Evolutionary conservation across 1,140 invertebrate species (phyloP).

Genomic region (Drosophila arawakana): DNA sequence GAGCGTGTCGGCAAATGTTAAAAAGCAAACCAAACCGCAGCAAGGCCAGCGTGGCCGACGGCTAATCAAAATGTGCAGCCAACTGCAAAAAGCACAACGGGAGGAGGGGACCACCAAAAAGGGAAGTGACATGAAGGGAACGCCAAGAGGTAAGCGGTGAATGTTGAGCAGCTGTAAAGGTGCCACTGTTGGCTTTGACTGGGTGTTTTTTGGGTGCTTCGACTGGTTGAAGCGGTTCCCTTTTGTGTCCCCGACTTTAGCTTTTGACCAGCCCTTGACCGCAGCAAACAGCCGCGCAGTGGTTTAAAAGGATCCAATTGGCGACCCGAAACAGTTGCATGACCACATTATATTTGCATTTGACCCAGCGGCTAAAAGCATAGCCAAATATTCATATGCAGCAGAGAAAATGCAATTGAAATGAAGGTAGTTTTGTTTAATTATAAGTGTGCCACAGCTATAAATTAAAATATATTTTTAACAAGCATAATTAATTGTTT

Average conservation of each 20-base stretch:
- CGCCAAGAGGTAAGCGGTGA: constrained; percentile 3
- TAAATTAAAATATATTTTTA: too few relatives aligned
- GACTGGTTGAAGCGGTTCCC: background rate
- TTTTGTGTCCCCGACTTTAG: background rate
- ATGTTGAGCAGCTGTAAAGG: constrained; percentile 17
- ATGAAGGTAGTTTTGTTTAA: too few relatives aligned
- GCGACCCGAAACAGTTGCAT: constrained; percentile 30
- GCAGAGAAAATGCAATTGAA: too few relatives aligned
- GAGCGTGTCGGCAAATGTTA: constrained; percentile 55
- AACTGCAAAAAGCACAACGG: constrained; percentile 60
- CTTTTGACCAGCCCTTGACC: constrained; percentile 17
- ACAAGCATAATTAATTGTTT: too few relatives aligned
- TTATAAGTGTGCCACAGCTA: too few relatives aligned
- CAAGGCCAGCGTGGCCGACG: constrained; percentile 46
- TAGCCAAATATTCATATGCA: too few relatives aligned
- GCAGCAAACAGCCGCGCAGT: constrained; percentile 37
- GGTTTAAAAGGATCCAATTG: constrained; percentile 14
- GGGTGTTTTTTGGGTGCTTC: background rate
- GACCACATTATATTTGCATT: constrained; percentile 39
- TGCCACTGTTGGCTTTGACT: constrained; percentile 21
- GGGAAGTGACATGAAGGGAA: background rate
- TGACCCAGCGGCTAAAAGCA: background rate
- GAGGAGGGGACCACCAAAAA: background rate
- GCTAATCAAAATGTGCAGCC: constrained; percentile 79
- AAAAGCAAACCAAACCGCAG: constrained; percentile 66